Conservation (phyloP, 2,888 invertebrate genomes). For the Drosophila monieri region DNA sequence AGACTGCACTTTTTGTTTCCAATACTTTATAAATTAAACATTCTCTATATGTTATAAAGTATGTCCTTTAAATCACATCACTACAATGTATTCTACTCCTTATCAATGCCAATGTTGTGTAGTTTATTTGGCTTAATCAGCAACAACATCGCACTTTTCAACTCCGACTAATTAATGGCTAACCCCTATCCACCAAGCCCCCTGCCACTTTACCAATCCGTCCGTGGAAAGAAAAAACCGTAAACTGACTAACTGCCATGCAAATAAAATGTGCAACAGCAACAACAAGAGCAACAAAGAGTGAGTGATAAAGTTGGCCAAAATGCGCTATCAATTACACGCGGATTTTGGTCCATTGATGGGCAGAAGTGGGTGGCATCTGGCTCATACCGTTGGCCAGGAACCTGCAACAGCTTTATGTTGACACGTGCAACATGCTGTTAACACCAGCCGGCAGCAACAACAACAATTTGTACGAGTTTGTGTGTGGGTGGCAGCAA, state of each 20-base stretch:
- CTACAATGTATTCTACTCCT: constrained; percentile 4
- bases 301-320: constrained; percentile 66
- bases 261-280: constrained; percentile 62
- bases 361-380: neutral
- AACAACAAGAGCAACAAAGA: constrained; percentile 31
- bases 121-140: constrained; percentile 58
- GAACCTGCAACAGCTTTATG: constrained; percentile 69
- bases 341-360: constrained; percentile 70
- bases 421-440: constrained; percentile 79
- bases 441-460: constrained; percentile 61
- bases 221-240: constrained; percentile 19
- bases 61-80: neutral
- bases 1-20: no score
- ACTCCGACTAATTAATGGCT: constrained; percentile 68
- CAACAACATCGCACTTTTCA: constrained; percentile 41
- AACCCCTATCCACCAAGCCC: neutral
- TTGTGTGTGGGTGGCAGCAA: constrained; percentile 54
- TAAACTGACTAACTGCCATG: constrained; percentile 64
- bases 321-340: constrained; percentile 74
- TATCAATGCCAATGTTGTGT: constrained; percentile 14
- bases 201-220: constrained; percentile 24
- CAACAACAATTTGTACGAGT: constrained; percentile 30
- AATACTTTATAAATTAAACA: no score
- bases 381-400: constrained; percentile 21
- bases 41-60: neutral